A percentile compares a stretch with the other conserved stretches of the same genome.
These are phyloP conservation scores for Urosaurus nigricauda DNA, from an alignment of 2,797 vertebrate species.

Conservation along the genomic window DNA sequence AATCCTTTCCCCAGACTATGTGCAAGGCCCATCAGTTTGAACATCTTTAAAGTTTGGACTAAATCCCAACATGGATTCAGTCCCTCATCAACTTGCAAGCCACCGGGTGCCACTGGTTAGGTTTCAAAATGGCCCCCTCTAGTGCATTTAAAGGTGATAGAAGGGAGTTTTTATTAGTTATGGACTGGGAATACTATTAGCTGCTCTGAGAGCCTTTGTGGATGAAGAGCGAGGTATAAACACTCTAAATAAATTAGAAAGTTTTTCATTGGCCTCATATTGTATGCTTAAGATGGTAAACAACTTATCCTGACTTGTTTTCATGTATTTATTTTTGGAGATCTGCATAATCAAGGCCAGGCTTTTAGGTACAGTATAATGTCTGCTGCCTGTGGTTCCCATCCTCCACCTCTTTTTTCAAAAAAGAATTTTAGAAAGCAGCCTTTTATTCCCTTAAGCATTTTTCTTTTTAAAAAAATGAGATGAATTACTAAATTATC, in stretches of 20 bases:
- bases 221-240: no score
- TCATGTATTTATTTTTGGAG: conserved; percentile 6
- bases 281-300: neutral
- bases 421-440: neutral
- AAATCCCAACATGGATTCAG: no score
- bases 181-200: neutral
- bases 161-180: neutral
- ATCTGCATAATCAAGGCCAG: neutral
- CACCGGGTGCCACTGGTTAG: neutral
- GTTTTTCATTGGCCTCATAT: neutral
- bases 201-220: no score
- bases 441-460: neutral
- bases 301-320: neutral
- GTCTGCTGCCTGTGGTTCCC: neutral
- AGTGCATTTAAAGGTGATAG: neutral
- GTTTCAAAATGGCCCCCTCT: neutral
- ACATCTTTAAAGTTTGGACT: no score
- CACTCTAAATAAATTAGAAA: no score
- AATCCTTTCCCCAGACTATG: no score
- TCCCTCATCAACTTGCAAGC: no score
- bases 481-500: neutral
- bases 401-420: neutral
- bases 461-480: neutral
- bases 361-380: neutral
- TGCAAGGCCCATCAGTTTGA: no score